Conservation (phyloP, 2,888 invertebrate genomes). For the Caenorhabditis angaria region DNA sequence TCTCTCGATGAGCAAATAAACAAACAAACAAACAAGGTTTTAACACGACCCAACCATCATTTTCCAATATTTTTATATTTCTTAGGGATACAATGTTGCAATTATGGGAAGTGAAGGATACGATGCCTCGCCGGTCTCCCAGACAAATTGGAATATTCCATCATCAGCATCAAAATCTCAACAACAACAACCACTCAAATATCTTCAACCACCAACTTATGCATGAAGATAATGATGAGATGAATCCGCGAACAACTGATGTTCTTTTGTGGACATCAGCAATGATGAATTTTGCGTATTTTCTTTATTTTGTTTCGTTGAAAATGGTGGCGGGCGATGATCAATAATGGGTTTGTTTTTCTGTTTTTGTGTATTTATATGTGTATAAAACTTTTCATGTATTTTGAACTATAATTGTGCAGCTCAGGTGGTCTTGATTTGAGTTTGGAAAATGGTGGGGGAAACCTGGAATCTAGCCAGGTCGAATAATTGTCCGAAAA, state of each 20-base stretch:
- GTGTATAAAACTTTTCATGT: background rate
- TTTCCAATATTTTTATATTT: background rate
- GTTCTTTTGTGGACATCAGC: slow-evolving; percentile 37
- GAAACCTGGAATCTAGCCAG: too few relatives aligned
- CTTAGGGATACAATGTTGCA: slow-evolving; percentile 52
- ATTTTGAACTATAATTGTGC: too few relatives aligned
- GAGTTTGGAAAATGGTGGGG: too few relatives aligned
- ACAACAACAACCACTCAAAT: slow-evolving; percentile 16
- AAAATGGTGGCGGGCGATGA: slow-evolving; percentile 39
- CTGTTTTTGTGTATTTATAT: background rate
- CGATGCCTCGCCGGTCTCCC: slow-evolving; percentile 43
- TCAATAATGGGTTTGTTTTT: background rate
- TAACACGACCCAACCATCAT: too few relatives aligned
- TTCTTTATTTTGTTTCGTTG: slow-evolving; percentile 38
- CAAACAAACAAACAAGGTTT: too few relatives aligned
- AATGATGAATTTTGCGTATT: slow-evolving; percentile 36
- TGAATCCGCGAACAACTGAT: slow-evolving; percentile 3
- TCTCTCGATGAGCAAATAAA: too few relatives aligned
- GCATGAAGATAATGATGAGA: slow-evolving; percentile 12
- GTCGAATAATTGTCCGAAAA: too few relatives aligned
- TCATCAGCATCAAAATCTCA: too few relatives aligned
- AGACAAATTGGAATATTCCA: slow-evolving; percentile 3
- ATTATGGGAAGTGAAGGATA: slow-evolving; percentile 44
- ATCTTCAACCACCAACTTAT: slow-evolving; percentile 25
- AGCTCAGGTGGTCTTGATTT: too few relatives aligned